These are phyloP conservation scores for Spheniscus humboldti DNA, from an alignment of 2,797 vertebrate species.

Conservation along the genomic window DNA sequence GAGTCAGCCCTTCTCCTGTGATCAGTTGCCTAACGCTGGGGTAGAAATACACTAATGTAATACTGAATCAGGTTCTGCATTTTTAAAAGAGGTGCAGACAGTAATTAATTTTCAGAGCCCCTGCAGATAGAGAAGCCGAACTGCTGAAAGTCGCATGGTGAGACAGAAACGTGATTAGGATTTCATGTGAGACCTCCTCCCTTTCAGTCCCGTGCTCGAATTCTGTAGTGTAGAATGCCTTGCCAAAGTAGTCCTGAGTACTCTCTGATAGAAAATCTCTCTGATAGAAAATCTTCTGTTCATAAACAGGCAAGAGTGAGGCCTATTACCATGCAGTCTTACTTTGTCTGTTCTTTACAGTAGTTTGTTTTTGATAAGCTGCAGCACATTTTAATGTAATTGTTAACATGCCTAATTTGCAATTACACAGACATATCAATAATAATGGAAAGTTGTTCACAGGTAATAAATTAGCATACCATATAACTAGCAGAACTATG, in stretches of 20 bases:
- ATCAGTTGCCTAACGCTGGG: neutral
- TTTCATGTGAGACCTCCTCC: neutral
- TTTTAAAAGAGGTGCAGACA: neutral
- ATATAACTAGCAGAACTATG: neutral
- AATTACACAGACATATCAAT: neutral
- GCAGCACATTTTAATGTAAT: neutral
- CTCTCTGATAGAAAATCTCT: neutral
- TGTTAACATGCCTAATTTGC: conserved; percentile 46
- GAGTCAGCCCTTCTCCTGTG: neutral
- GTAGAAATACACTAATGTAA: neutral
- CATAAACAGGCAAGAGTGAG: neutral
- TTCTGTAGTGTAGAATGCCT: neutral
- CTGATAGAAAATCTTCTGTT: neutral
- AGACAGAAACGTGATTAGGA: neutral
- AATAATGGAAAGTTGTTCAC: conserved; percentile 55
- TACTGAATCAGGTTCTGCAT: neutral
- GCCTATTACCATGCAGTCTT: neutral
- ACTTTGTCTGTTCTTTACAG: neutral
- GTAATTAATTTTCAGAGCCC: conserved; percentile 1
- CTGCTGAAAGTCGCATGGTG: neutral
- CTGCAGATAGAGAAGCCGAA: neutral
- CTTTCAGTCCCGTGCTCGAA: neutral
- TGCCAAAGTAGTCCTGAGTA: neutral
- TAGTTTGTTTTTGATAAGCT: conserved; percentile 24
- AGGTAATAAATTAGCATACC: conserved; percentile 61